phyloP scores from a whole-genome alignment of 2,888 invertebrate species.

The Halocaridina rubra region DNA sequence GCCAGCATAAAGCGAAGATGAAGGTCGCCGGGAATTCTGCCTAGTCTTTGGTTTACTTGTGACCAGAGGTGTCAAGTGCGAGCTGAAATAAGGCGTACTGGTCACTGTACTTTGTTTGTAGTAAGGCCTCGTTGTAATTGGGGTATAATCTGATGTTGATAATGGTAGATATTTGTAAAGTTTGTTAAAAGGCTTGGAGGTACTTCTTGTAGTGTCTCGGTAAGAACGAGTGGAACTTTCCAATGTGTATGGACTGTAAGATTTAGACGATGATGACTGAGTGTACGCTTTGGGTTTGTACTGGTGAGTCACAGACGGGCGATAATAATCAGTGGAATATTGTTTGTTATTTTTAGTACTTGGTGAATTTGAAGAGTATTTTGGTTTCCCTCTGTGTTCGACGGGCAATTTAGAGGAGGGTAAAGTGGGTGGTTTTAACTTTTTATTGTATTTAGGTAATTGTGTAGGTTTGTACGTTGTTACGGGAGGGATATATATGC shows the following conservation, averaged over 20 bases:
- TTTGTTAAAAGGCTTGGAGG: neutral
- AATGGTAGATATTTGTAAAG: neutral
- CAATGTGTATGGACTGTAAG: neutral
- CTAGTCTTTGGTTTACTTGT: neutral
- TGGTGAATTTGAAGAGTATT: neutral
- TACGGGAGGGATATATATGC: neutral
- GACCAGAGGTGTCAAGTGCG: neutral
- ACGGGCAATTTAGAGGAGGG: neutral
- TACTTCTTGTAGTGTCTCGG: neutral
- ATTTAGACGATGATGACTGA: neutral
- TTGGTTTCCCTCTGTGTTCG: neutral
- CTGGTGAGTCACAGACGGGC: neutral
- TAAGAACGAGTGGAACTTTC: neutral
- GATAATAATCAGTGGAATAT: too few species aligned
- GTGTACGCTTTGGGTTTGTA: neutral
- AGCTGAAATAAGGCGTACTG: neutral
- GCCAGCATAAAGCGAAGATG: neutral
- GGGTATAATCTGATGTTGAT: neutral
- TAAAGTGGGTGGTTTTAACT: neutral
- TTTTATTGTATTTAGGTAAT: constrained; percentile 5
- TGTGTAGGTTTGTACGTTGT: constrained; percentile 27
- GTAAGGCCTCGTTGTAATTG: neutral
- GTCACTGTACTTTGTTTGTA: neutral
- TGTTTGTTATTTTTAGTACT: neutral
- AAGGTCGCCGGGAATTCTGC: neutral